These are phyloP conservation scores for Branchipolynoe longqiensis DNA, from an alignment of 2,888 invertebrate species.

Conservation along the genomic window DNA sequence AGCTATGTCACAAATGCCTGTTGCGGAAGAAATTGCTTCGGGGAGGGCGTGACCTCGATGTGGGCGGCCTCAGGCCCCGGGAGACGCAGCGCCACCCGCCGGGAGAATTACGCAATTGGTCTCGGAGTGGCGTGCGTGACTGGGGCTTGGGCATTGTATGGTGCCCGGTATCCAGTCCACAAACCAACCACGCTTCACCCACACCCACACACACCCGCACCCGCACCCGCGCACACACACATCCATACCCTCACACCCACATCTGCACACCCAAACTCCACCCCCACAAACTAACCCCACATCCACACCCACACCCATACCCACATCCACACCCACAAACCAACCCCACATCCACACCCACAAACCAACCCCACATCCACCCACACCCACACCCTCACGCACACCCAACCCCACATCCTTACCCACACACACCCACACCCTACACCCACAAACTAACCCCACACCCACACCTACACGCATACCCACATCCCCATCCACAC, in stretches of 20 bases:
- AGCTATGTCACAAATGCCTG: no score
- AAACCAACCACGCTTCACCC: no score
- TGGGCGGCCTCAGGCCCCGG: no score
- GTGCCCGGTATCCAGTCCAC: no score
- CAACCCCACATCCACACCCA: not conserved
- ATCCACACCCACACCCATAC: not conserved
- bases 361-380: not conserved
- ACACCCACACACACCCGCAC: no score
- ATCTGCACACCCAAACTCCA: not conserved
- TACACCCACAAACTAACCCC: not conserved
- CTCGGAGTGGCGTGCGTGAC: no score
- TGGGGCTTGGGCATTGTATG: no score
- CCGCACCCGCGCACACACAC: not conserved
- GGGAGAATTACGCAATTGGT: no score
- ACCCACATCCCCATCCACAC: no score
- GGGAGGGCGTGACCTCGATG: no score
- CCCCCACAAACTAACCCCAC: not conserved
- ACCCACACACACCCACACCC: not conserved
- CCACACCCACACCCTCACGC: not conserved
- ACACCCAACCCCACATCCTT: not conserved
- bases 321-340: not conserved
- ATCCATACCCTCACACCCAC: not conserved
- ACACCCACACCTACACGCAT: not conserved
- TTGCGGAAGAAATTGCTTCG: no score
- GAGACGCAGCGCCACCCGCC: no score